Evolutionary conservation across 2,888 invertebrate genomes (phyloP).

Genomic region (Lochmaea capreae): DNA sequence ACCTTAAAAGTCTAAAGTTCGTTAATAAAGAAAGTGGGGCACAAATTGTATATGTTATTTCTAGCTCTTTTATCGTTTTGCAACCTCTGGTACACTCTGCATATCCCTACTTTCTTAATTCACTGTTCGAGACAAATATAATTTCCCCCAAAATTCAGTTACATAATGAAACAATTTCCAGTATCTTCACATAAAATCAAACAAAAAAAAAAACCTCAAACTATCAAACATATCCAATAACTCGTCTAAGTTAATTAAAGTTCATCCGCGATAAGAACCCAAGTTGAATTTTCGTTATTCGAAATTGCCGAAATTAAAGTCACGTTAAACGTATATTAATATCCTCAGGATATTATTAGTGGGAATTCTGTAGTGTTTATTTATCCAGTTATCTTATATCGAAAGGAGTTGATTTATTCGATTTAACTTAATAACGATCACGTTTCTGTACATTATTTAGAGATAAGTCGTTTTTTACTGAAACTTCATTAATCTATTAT

Average conservation of each 20-base stretch:
- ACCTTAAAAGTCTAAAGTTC: too few relatives aligned
- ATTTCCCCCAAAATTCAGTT: too few relatives aligned
- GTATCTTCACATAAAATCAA: background rate
- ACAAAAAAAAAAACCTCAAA: background rate
- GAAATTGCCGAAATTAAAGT: constrained; percentile 48
- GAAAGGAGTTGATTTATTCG: constrained; percentile 25
- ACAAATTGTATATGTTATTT: too few relatives aligned
- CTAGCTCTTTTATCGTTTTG: too few relatives aligned
- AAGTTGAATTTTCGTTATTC: constrained; percentile 38
- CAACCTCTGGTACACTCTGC: too few relatives aligned
- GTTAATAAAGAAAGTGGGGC: too few relatives aligned
- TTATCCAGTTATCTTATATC: constrained; percentile 38
- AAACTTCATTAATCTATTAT: too few relatives aligned
- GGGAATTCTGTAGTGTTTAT: constrained; percentile 43
- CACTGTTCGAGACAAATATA: too few relatives aligned
- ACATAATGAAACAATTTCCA: background rate
- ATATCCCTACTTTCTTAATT: too few relatives aligned
- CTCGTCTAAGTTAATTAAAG: constrained; percentile 26
- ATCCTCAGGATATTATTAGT: constrained; percentile 49
- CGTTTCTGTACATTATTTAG: constrained; percentile 18
- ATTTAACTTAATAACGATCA: constrained; percentile 9
- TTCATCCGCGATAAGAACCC: constrained; percentile 25
- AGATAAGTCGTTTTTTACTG: background rate
- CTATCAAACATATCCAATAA: constrained; percentile 11
- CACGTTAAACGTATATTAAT: constrained; percentile 54